A percentile compares a stretch with the other conserved stretches of the same genome.
Evolutionary conservation across 2,888 invertebrate genomes (phyloP).

Genomic region (Lymantria dispar): DNA sequence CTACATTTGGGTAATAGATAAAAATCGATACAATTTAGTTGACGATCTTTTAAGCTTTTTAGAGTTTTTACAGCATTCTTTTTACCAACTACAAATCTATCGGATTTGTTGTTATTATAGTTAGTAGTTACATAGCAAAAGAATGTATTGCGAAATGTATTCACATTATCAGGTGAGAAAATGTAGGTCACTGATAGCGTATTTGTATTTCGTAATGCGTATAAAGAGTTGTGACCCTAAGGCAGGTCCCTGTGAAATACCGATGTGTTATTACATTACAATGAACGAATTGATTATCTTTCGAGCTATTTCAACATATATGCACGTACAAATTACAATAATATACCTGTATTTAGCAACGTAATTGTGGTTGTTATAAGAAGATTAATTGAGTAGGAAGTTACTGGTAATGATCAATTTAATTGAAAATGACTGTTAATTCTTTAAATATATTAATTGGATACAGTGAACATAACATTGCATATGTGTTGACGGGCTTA

Average conservation of each 20-base stretch:
- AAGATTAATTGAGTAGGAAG: slow-evolving; percentile 26
- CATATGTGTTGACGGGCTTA: too few species aligned
- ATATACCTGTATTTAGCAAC: slow-evolving; percentile 30
- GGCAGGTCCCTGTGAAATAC: slow-evolving; percentile 27
- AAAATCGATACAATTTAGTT: neutral
- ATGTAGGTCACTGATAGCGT: slow-evolving; percentile 37
- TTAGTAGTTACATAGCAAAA: slow-evolving; percentile 9
- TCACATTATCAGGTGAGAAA: slow-evolving; percentile 23
- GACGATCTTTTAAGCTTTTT: too few species aligned
- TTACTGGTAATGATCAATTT: slow-evolving; percentile 19
- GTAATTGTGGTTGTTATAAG: slow-evolving; percentile 23
- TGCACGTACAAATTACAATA: slow-evolving; percentile 38
- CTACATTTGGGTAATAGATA: slow-evolving; percentile 5
- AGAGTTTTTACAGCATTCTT: too few species aligned
- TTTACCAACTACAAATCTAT: slow-evolving; percentile 7
- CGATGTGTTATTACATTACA: slow-evolving; percentile 29
- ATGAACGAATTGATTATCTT: slow-evolving; percentile 35
- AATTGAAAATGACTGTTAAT: slow-evolving; percentile 5
- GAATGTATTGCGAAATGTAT: neutral
- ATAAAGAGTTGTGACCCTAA: slow-evolving; percentile 22
- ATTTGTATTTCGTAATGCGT: slow-evolving; percentile 19
- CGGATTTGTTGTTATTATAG: too few species aligned
- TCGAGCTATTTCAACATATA: slow-evolving; percentile 38
- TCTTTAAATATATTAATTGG: neutral
- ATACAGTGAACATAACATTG: neutral